Conservation (phyloP, 2,797 vertebrate species). For the Scomberomorus guttatus region DNA sequence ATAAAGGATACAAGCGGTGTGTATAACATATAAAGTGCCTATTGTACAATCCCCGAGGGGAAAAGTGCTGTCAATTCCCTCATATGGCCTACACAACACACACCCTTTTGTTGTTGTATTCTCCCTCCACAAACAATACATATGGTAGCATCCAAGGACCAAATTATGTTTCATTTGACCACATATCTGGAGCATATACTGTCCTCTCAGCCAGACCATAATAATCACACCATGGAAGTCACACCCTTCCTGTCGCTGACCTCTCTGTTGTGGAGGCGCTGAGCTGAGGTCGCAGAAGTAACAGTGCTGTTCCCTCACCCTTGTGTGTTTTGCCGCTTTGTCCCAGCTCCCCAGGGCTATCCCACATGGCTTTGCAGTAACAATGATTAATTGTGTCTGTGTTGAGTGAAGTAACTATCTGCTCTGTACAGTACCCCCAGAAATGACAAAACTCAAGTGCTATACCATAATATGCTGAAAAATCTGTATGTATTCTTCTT, state of each 20-base stretch:
- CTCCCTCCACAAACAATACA: conserved; percentile 13
- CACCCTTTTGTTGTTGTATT: neutral
- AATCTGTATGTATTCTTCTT: conserved; percentile 26
- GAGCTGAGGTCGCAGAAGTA: conserved; percentile 48
- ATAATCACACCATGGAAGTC: conserved; percentile 67
- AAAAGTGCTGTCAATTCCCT: conserved; percentile 27
- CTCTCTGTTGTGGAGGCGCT: conserved; percentile 43
- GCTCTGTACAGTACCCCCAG: conserved; percentile 12
- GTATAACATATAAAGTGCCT: conserved; percentile 44
- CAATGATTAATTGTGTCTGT: conserved; percentile 67
- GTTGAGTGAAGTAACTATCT: conserved; percentile 62
- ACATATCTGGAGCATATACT: conserved; percentile 32
- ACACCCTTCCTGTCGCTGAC: conserved; percentile 63
- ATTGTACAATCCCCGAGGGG: conserved; percentile 25
- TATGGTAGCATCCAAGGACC: conserved; percentile 31
- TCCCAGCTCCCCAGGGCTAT: conserved; percentile 53
- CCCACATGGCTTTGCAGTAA: conserved; percentile 53
- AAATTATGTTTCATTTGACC: conserved; percentile 38
- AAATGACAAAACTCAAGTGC: conserved; percentile 33
- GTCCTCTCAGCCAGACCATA: conserved; percentile 58
- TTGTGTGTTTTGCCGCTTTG: conserved; percentile 54
- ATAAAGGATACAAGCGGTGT: conserved; percentile 26
- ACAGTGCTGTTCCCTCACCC: conserved; percentile 47
- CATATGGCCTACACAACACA: neutral
- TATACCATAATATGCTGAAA: conserved; percentile 24